Base-by-base conservation (phyloP, 2,797 vertebrate species). In the Antrozous pallidus region DNA sequence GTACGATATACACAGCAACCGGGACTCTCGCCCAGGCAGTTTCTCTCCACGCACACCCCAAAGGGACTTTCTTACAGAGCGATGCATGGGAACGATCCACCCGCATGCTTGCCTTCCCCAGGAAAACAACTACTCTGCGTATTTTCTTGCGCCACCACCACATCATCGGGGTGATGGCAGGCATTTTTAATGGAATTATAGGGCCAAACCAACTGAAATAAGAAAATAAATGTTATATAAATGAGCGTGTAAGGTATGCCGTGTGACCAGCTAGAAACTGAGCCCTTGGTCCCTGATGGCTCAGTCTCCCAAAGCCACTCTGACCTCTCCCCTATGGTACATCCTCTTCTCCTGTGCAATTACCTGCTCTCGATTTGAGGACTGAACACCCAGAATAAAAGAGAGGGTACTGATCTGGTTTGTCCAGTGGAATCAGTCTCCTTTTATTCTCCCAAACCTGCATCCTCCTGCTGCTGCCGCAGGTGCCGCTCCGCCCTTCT, bases 221-320 rank as follows among this genome's bases (percentile, higher is more conserved):
- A n/a, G 81, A 90, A 88, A 96, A 74, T n/a, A 65, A 88, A 90
- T 90, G 42, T 83, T 71, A 18, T 65, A 33, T 42, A 73, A 69
- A 69, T 42, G 6, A 75, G 51, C 1, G 3, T 67, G n/a, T 36
- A 83, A 80, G 36, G 14, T 40, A 45, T 54, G 26, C 12, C 38
- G 4, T 2, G 4, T 74, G 65, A 82, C 17, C 9, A 18, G 33
- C 16, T 47, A 31, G 49, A 86, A 84, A 81, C 26, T 2, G 33
- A 80, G 20, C 61, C 17, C 4, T 33, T 63, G 22, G 33, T 33
- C 56, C 22, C 61, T 74, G 45, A 79, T 3, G 28, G 47, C 12
- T 87, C 38, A 31, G 49, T n/a, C 7, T 58, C 26, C 28, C 31
- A 26, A 49, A 51, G 28, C 38, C 26, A n/a, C 63, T 67, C 73